phyloP scores from a whole-genome alignment of 2,797 vertebrate genomes.

The Ctenopoma multispine region DNA sequence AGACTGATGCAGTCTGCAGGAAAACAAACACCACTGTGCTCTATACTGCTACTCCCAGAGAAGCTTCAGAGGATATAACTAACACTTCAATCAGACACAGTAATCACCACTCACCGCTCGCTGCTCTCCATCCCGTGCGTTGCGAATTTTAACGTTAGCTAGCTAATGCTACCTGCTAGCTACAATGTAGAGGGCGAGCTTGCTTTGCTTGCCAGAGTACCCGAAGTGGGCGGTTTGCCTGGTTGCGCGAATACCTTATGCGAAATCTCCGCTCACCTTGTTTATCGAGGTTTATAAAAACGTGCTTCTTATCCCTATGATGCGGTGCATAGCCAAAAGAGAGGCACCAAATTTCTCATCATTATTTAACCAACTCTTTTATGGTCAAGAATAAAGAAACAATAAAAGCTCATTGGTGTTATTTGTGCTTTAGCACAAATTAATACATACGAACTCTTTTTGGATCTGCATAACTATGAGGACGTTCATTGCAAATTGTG shows the following conservation, averaged over 20 bases:
- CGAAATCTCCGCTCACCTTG: slow-evolving; percentile 25
- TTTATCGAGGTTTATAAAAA: neutral
- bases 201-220: slow-evolving; percentile 1
- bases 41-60: neutral
- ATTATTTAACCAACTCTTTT: neutral
- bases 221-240: slow-evolving; percentile 46
- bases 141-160: slow-evolving; percentile 17
- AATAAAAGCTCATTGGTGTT: neutral
- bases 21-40: neutral
- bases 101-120: slow-evolving; percentile 64
- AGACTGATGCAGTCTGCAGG: neutral
- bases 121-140: slow-evolving; percentile 62
- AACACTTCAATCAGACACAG: neutral
- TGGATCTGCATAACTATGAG: too few species aligned
- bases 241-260: neutral
- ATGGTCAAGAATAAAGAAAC: neutral
- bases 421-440: neutral
- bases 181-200: slow-evolving; percentile 18
- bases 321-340: neutral
- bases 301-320: neutral
- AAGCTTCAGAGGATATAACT: accelerated
- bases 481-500: neutral
- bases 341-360: neutral
- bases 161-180: slow-evolving; percentile 56
- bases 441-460: neutral